Conservation (phyloP, 2,797 vertebrate species). For the Enteromius thamalakanensis region DNA sequence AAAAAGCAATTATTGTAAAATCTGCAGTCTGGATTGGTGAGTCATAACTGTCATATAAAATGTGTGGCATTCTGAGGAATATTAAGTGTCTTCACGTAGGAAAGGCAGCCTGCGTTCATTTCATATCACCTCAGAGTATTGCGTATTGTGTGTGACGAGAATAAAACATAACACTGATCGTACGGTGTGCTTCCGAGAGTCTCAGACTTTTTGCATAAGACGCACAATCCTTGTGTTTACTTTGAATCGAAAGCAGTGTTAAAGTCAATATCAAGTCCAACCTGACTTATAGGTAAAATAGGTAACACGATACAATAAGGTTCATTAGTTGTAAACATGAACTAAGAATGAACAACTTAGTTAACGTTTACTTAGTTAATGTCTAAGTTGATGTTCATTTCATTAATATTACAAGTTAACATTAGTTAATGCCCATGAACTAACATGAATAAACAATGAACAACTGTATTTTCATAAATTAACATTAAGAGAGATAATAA, state of each 20-base stretch:
- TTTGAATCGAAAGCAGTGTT: neutral
- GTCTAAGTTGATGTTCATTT: too few species aligned
- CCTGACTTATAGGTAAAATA: neutral
- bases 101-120: neutral
- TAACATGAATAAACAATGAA: too few species aligned
- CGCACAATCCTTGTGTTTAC: neutral
- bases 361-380: too few species aligned
- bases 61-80: neutral
- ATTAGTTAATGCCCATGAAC: too few species aligned
- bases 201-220: neutral
- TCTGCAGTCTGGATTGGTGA: neutral
- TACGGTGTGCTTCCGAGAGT: neutral
- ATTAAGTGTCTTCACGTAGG: slow-evolving; percentile 4
- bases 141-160: neutral
- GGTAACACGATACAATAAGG: too few species aligned
- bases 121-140: slow-evolving; percentile 14
- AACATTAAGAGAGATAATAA: too few species aligned
- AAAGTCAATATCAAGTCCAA: neutral
- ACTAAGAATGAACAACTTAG: too few species aligned
- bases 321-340: too few species aligned
- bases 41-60: slow-evolving; percentile 17
- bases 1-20: slow-evolving; percentile 15
- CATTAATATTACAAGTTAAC: too few species aligned
- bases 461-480: too few species aligned
- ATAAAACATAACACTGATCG: slow-evolving; percentile 9